phyloP scores from a whole-genome alignment of 2,113 vertebrate genomes.

The Antechinus stuartii region DNA sequence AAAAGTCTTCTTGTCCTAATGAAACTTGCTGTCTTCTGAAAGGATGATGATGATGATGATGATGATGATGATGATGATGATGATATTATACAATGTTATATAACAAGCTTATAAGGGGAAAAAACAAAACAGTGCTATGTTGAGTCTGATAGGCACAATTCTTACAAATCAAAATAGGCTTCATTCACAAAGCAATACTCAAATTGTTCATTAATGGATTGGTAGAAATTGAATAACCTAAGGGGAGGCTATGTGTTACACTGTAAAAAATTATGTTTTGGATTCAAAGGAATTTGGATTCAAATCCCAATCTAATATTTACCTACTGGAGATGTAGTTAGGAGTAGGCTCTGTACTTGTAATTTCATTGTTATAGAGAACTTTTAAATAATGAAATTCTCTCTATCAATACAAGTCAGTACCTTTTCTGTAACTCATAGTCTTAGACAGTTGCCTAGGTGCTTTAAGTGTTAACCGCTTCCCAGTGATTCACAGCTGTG shows the following conservation, averaged over 20 bases:
- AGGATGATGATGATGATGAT: neutral
- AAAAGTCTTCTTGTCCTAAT: neutral
- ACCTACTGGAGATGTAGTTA: neutral
- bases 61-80: neutral
- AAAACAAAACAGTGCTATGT: neutral
- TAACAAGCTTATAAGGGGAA: neutral
- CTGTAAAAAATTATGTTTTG: neutral
- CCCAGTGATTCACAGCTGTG: neutral
- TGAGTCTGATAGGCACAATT: neutral
- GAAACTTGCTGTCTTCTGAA: neutral
- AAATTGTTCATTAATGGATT: neutral
- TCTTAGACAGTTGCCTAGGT: neutral
- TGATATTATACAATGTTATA: neutral
- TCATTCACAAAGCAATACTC: neutral
- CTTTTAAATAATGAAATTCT: neutral
- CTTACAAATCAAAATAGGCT: neutral
- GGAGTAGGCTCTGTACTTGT: neutral
- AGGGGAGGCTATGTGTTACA: neutral
- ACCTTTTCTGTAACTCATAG: neutral
- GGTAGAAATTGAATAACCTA: neutral
- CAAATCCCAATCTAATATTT: neutral
- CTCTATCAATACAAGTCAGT: neutral
- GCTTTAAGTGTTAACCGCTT: neutral
- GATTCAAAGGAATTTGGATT: neutral
- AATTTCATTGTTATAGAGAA: neutral